Percentiles rank a stretch among this genome's conserved stretches.
Conservation (phyloP, 2,113 vertebrate species). For the Epinephelus cyanopodus region DNA sequence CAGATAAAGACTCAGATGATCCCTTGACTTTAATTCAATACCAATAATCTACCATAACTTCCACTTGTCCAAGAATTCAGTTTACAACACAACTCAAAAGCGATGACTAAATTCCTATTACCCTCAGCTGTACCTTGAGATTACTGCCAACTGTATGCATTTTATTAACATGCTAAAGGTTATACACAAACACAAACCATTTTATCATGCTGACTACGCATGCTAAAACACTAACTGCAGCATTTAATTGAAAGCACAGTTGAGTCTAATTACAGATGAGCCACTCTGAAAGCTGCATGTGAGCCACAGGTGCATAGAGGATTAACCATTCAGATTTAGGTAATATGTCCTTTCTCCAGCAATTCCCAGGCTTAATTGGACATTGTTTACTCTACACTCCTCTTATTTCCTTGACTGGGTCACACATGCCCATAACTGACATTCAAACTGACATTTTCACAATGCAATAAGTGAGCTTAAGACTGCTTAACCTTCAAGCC, state of each 20-base stretch:
- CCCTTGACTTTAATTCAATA: neutral
- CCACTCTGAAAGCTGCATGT: neutral
- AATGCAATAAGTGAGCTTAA: slow-evolving; percentile 23
- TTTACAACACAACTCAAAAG: too few relatives aligned
- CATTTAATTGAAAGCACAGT: neutral
- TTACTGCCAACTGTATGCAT: too few relatives aligned
- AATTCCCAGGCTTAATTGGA: neutral
- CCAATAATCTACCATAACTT: neutral
- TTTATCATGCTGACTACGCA: neutral
- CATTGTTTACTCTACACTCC: neutral
- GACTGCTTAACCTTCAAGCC: slow-evolving; percentile 40
- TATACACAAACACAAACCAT: neutral
- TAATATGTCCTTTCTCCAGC: too few relatives aligned
- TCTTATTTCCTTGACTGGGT: slow-evolving; percentile 5
- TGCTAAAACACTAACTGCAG: too few relatives aligned
- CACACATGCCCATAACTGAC: slow-evolving; percentile 15
- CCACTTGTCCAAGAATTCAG: too few relatives aligned
- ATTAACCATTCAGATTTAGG: too few relatives aligned
- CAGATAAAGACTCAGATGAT: neutral
- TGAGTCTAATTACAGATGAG: neutral
- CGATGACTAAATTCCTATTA: too few relatives aligned
- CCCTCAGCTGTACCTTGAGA: too few relatives aligned
- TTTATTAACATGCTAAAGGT: neutral
- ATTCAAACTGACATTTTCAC: slow-evolving; percentile 54
- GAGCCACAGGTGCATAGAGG: neutral